Percentiles rank a stretch among this genome's conserved stretches.
phyloP scores from a whole-genome alignment of 2,888 invertebrate species.

The Clanis bilineata region DNA sequence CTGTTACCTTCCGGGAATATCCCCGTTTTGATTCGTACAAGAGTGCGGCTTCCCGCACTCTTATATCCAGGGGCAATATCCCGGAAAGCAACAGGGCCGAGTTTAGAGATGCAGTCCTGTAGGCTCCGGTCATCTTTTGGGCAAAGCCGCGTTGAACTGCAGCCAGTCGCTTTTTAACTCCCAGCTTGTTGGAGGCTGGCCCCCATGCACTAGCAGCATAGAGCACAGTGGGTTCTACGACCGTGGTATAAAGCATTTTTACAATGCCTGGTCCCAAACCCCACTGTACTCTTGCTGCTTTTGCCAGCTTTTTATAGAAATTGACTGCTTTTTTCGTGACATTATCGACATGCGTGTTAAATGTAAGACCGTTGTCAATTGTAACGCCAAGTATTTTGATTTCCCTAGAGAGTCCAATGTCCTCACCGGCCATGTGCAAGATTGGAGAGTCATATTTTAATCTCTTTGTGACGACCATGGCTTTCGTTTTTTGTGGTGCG shows the following conservation, averaged over 20 bases:
- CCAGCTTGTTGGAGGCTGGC: background rate
- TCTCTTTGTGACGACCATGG: too few relatives aligned
- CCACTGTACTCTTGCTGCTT: conserved; percentile 7
- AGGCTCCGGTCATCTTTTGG: background rate
- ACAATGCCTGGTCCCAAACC: conserved; percentile 10
- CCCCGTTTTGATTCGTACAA: background rate
- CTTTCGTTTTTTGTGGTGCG: too few relatives aligned
- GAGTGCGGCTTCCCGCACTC: background rate
- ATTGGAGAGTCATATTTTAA: too few relatives aligned
- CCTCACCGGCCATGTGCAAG: too few relatives aligned
- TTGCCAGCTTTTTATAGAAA: background rate
- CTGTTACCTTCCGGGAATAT: background rate
- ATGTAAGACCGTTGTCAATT: too few relatives aligned
- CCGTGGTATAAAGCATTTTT: background rate
- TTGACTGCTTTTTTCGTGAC: background rate
- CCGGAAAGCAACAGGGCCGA: too few relatives aligned
- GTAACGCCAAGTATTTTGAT: too few relatives aligned
- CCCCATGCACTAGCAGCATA: conserved; percentile 9
- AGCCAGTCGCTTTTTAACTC: background rate
- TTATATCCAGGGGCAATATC: too few relatives aligned
- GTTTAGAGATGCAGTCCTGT: background rate
- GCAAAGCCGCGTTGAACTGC: background rate
- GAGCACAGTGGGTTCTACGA: background rate
- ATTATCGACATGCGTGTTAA: too few relatives aligned
- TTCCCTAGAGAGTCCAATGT: too few relatives aligned